phyloP scores from a whole-genome alignment of 1,140 invertebrate genomes.

The Campoletis sonorensis region DNA sequence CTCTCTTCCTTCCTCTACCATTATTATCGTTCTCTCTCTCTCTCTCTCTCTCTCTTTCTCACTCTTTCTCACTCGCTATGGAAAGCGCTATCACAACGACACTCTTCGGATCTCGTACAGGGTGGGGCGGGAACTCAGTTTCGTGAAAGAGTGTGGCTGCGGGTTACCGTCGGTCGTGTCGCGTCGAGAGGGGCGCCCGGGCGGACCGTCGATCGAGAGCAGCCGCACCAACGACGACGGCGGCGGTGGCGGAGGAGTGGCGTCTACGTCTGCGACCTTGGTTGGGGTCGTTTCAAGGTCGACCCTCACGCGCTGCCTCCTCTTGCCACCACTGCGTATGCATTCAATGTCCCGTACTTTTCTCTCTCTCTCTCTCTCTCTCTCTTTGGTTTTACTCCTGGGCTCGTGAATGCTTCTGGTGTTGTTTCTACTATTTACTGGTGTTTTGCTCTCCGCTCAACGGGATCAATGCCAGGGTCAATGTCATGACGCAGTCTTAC shows the following conservation, averaged over 20 bases:
- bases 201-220: slow-evolving; percentile 13
- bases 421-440: slow-evolving; percentile 58
- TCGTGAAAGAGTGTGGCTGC: slow-evolving; percentile 2
- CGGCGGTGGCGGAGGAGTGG: slow-evolving; percentile 55
- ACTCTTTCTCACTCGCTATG: neutral
- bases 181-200: neutral
- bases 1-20: neutral
- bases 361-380: slow-evolving; percentile 4
- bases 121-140: neutral
- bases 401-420: slow-evolving; percentile 65
- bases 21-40: neutral
- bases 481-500: slow-evolving; percentile 66
- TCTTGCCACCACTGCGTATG: slow-evolving; percentile 63
- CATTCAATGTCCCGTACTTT: slow-evolving; percentile 48
- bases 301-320: slow-evolving; percentile 48
- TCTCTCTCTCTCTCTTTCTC: neutral
- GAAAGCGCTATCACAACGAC: neutral
- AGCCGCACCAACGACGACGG: slow-evolving; percentile 11
- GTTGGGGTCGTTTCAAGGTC: slow-evolving; percentile 71
- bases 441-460: slow-evolving; percentile 39
- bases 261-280: slow-evolving; percentile 73
- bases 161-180: neutral
- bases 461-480: slow-evolving; percentile 74
- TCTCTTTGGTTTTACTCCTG: slow-evolving; percentile 26
- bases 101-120: neutral